These are phyloP conservation scores for Aspidoscelis tigris DNA, from an alignment of 2,113 vertebrate species.

Conservation along the genomic window DNA sequence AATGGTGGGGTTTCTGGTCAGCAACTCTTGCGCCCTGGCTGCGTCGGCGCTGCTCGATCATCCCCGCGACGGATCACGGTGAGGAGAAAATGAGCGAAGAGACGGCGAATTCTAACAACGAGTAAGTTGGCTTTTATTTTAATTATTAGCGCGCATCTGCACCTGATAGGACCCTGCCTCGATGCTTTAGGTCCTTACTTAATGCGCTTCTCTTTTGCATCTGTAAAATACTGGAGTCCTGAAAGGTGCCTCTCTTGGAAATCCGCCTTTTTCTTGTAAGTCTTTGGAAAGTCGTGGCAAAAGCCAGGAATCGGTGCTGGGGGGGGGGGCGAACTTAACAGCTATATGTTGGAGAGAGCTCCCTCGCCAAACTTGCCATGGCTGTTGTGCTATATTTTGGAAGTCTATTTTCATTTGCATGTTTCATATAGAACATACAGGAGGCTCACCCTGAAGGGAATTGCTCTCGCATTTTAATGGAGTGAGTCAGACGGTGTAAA, in stretches of 20 bases:
- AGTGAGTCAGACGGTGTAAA: constrained; percentile 81
- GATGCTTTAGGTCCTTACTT: not conserved
- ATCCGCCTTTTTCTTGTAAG: not conserved
- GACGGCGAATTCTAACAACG: constrained; percentile 96
- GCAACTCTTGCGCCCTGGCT: constrained; percentile 79
- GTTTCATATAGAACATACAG: constrained; percentile 76
- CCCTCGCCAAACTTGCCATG: not conserved
- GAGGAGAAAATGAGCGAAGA: constrained; percentile 99
- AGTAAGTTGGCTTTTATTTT: constrained; percentile 80
- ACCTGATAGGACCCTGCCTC: not conserved
- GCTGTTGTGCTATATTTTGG: not conserved
- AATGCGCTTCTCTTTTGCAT: not conserved
- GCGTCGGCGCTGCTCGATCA: constrained; percentile 83
- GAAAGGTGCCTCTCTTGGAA: constrained; percentile 39
- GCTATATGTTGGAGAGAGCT: constrained; percentile 26
- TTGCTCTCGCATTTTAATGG: constrained; percentile 78
- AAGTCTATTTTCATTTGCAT: constrained; percentile 50
- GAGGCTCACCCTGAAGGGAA: constrained; percentile 77
- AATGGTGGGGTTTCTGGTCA: constrained; percentile 80
- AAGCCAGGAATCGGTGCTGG: not conserved
- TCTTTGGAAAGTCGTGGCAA: not conserved
- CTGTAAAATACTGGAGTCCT: constrained; percentile 28
- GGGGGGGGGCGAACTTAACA: constrained; percentile 5
- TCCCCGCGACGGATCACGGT: constrained; percentile 87
- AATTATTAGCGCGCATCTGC: too few relatives aligned